A percentile compares a stretch with the other conserved stretches of the same genome.
phyloP scores from a whole-genome alignment of 2,888 invertebrate species.

The Ceraclea dissimilis region DNA sequence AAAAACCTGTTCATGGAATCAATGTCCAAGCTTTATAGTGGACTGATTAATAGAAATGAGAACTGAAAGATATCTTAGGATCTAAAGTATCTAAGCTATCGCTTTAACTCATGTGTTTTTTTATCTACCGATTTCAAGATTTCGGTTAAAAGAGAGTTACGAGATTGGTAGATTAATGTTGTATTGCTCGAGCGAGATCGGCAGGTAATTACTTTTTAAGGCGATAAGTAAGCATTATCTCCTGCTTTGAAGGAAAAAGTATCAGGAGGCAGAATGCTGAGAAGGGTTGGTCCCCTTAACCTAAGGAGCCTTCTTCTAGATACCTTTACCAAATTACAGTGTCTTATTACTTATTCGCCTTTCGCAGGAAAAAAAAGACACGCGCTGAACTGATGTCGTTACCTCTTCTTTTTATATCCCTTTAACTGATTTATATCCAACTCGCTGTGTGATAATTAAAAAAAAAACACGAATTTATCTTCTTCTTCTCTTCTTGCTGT shows the following conservation, averaged over 20 bases:
- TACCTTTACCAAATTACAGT: neutral
- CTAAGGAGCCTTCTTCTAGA: neutral
- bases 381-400: neutral
- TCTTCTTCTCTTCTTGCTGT: no score
- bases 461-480: no score
- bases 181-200: conserved; percentile 11
- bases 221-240: neutral
- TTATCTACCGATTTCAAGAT: no score
- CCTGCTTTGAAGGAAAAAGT: neutral
- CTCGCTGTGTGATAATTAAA: no score
- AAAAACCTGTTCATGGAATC: no score
- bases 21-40: no score
- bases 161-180: neutral
- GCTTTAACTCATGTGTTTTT: no score
- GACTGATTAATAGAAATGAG: no score
- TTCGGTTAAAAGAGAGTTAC: no score
- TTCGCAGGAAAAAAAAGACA: neutral
- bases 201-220: conserved; percentile 17
- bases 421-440: neutral
- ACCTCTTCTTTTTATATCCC: neutral
- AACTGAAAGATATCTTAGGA: no score
- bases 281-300: neutral
- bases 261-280: neutral
- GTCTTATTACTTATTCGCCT: neutral
- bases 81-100: no score